Conservation (phyloP, 2,888 invertebrate genomes). For the Bedellia somnulentella region DNA sequence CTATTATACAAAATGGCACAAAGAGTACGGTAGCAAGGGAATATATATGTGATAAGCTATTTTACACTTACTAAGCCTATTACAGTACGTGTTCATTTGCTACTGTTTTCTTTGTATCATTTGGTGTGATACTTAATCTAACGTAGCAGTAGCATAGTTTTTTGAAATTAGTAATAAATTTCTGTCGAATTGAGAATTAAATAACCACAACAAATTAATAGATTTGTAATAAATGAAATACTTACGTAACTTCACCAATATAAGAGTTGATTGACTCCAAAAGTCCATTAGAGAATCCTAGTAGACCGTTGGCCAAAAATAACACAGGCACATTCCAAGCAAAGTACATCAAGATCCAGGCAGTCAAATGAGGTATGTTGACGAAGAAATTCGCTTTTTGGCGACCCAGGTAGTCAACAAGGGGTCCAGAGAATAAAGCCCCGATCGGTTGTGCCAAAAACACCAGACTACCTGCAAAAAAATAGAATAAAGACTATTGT, state of each 20-base stretch:
- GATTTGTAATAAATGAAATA: too few species aligned
- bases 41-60: too few species aligned
- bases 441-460: constrained; percentile 59
- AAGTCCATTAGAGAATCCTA: constrained; percentile 58
- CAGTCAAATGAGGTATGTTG: constrained; percentile 54
- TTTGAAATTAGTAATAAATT: too few species aligned
- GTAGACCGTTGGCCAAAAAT: constrained; percentile 45
- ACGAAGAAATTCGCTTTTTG: constrained; percentile 55
- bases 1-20: too few species aligned
- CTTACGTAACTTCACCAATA: constrained; percentile 58
- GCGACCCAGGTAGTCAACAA: constrained; percentile 56
- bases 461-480: constrained; percentile 52
- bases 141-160: too few species aligned
- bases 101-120: too few species aligned
- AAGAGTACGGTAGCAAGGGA: too few species aligned
- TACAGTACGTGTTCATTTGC: too few species aligned
- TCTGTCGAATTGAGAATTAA: too few species aligned
- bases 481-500: constrained; percentile 4
- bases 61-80: too few species aligned
- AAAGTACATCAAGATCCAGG: constrained; percentile 56
- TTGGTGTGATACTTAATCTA: too few species aligned
- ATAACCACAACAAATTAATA: not conserved
- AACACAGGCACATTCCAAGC: constrained; percentile 40
- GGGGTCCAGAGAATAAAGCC: constrained; percentile 52
- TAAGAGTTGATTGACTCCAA: constrained; percentile 64